Percentiles rank a stretch among this genome's conserved stretches.
phyloP scores from a whole-genome alignment of 1,140 invertebrate species.

The Drosophila gunungcola region DNA sequence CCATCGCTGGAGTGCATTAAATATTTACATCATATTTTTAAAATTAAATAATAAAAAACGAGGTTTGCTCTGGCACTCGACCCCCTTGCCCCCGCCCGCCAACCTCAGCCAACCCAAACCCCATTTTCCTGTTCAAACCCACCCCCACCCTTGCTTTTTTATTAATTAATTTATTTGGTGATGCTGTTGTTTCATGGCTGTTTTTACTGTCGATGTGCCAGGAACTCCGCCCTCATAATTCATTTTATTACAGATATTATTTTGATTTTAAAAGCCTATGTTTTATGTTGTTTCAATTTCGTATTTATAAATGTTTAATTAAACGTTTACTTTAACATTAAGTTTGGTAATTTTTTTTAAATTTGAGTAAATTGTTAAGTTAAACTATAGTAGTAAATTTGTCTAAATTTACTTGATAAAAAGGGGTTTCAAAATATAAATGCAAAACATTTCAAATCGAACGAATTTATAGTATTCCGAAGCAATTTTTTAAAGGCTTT shows the following conservation, averaged over 20 bases:
- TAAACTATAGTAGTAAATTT: no score
- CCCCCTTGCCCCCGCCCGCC: not conserved
- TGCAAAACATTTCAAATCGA: no score
- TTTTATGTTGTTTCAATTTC: not conserved
- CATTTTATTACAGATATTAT: constrained; percentile 28
- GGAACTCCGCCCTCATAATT: constrained; percentile 7
- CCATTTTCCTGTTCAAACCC: not conserved
- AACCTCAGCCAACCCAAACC: not conserved
- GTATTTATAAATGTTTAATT: no score
- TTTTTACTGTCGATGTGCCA: not conserved
- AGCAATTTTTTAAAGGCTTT: no score
- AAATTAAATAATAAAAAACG: constrained; percentile 74
- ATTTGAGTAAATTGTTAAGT: no score
- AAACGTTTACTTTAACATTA: no score
- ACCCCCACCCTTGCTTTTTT: no score
- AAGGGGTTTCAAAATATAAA: no score
- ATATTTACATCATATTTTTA: constrained; percentile 66
- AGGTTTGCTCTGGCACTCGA: constrained; percentile 18
- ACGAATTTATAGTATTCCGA: no score
- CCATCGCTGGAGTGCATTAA: constrained; percentile 53
- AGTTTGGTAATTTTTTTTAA: no score
- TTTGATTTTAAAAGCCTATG: not conserved
- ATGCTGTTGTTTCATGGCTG: constrained; percentile 15
- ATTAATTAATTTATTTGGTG: constrained; percentile 80
- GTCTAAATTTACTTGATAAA: no score